phyloP scores from a whole-genome alignment of 1,140 invertebrate species.

The Megalopta genalis region DNA sequence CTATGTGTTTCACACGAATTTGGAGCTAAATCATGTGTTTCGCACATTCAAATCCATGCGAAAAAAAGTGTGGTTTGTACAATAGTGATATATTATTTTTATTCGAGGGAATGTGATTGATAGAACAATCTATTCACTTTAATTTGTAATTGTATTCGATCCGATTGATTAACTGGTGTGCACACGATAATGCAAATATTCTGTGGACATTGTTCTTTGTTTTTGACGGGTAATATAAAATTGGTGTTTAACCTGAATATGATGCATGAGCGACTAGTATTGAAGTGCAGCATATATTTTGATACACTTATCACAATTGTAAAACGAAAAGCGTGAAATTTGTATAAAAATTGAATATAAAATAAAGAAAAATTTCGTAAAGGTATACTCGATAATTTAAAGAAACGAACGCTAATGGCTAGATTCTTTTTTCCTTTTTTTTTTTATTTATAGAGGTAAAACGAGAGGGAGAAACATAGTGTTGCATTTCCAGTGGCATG shows the following conservation, averaged over 20 bases:
- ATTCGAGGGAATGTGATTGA: not conserved
- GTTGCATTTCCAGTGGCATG: slow-evolving; percentile 78
- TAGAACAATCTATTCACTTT: not conserved
- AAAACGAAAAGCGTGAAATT: not conserved
- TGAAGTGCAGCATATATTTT: slow-evolving; percentile 30
- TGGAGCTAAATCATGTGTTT: too few relatives aligned
- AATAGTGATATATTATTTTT: slow-evolving; percentile 22
- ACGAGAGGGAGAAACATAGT: slow-evolving; percentile 21
- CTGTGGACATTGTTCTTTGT: not conserved
- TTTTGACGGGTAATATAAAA: not conserved
- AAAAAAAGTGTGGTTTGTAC: slow-evolving; percentile 24
- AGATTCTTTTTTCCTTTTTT: not conserved
- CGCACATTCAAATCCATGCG: too few relatives aligned
- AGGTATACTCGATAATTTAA: not conserved
- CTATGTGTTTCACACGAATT: too few relatives aligned
- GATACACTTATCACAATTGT: slow-evolving; percentile 14
- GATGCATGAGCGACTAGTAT: not conserved
- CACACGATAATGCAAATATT: slow-evolving; percentile 9
- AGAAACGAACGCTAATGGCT: not conserved
- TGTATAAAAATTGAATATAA: slow-evolving; percentile 29
- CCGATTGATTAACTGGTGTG: slow-evolving; percentile 5
- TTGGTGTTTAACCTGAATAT: not conserved
- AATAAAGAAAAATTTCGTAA: not conserved
- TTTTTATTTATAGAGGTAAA: not conserved
- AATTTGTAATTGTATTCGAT: not conserved